Evolutionary conservation across 2,888 invertebrate species (phyloP).

Genomic region (Beris morrisii): DNA sequence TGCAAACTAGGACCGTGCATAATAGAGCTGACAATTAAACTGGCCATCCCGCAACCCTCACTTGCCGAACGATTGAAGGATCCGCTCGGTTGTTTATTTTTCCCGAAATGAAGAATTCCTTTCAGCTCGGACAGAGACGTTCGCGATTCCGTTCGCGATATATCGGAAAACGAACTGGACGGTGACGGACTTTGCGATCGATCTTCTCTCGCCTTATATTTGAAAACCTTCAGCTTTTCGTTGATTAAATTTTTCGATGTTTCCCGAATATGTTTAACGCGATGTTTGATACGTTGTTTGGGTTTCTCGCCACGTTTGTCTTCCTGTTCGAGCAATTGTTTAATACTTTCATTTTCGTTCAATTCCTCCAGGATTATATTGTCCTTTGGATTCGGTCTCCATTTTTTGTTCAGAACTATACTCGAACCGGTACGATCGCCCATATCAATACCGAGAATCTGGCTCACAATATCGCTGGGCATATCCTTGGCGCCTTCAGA

Average conservation of each 20-base stretch:
- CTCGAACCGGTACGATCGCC: constrained; percentile 42
- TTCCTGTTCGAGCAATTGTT: constrained; percentile 61
- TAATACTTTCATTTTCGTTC: constrained; percentile 50
- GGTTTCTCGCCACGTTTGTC: constrained; percentile 61
- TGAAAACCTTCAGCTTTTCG: constrained; percentile 64
- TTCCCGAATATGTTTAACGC: constrained; percentile 66
- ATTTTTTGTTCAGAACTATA: constrained; percentile 41
- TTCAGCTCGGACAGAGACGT: constrained; percentile 57
- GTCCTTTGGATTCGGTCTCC: constrained; percentile 41
- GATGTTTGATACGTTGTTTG: constrained; percentile 57
- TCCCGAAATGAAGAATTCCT: constrained; percentile 49
- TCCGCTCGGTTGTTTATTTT: constrained; percentile 42
- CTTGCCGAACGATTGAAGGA: constrained; percentile 48
- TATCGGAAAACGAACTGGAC: constrained; percentile 59
- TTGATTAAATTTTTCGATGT: constrained; percentile 64
- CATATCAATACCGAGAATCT: constrained; percentile 43
- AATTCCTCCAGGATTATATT: constrained; percentile 43
- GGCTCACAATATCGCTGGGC: constrained; percentile 41
- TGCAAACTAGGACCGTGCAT: constrained; percentile 63
- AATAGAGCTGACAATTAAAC: constrained; percentile 67
- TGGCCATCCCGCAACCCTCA: constrained; percentile 66
- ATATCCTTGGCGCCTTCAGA: constrained; percentile 31
- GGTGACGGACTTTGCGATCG: constrained; percentile 55
- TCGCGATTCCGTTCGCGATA: constrained; percentile 49
- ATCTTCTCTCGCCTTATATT: constrained; percentile 60